Evolutionary conservation across 2,797 vertebrate species (phyloP).

Genomic region (Rhabdomys pumilio): DNA sequence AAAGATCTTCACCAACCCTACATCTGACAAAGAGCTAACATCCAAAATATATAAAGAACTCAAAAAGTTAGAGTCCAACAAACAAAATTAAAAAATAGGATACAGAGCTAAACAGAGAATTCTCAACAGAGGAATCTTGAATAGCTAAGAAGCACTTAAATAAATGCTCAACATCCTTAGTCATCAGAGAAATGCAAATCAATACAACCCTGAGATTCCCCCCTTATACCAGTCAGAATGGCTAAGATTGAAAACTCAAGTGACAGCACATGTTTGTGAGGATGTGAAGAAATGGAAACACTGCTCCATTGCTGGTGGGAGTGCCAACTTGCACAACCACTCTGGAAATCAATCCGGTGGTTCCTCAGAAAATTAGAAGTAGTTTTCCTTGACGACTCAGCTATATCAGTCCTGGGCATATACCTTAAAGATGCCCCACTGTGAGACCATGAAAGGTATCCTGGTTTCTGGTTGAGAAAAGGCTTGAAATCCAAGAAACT

Average conservation of each 20-base stretch:
- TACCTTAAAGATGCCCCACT: too few relatives aligned
- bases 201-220: background rate
- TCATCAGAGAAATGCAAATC: background rate
- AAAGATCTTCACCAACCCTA: background rate
- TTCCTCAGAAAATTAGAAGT: background rate
- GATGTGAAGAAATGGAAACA: background rate
- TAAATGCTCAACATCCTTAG: background rate
- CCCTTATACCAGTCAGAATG: background rate
- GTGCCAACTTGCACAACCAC: background rate
- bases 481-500: too few relatives aligned
- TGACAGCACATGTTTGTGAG: background rate
- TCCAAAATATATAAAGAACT: background rate
- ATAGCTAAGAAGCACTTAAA: background rate
- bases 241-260: background rate
- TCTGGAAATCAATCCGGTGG: background rate
- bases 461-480: too few relatives aligned
- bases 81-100: background rate
- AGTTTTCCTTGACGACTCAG: background rate
- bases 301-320: background rate
- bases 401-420: background rate
- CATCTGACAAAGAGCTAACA: background rate
- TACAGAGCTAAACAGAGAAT: background rate
- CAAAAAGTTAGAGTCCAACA: background rate
- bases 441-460: too few relatives aligned
- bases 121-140: background rate